These are phyloP conservation scores for Deilephila porcellus DNA, from an alignment of 2,888 invertebrate species.

Conservation along the genomic window DNA sequence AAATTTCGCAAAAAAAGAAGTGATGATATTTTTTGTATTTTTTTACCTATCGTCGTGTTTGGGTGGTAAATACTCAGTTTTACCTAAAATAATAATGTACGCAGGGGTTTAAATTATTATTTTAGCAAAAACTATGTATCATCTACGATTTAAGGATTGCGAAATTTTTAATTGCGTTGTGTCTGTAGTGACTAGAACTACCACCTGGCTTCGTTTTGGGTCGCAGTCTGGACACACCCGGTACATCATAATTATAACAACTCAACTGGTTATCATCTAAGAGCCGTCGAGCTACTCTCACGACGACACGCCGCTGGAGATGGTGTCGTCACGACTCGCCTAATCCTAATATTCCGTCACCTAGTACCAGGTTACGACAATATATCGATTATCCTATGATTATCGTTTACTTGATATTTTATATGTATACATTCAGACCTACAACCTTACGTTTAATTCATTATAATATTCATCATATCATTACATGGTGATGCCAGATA, in stretches of 20 bases:
- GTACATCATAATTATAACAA: conserved; percentile 5
- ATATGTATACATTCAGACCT: conserved; percentile 39
- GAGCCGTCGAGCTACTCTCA: background rate
- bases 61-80: too few relatives aligned
- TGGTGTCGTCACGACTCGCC: conserved; percentile 26
- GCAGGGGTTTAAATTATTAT: too few relatives aligned
- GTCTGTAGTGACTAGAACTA: too few relatives aligned
- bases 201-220: too few relatives aligned
- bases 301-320: background rate
- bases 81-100: too few relatives aligned
- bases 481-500: conserved; percentile 42
- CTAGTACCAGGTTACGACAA: conserved; percentile 47
- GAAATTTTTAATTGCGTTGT: too few relatives aligned
- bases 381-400: conserved; percentile 53
- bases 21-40: too few relatives aligned
- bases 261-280: background rate
- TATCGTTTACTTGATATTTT: conserved; percentile 29
- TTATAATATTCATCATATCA: conserved; percentile 48
- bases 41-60: too few relatives aligned
- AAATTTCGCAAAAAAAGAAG: too few relatives aligned
- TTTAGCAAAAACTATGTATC: too few relatives aligned
- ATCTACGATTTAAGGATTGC: too few relatives aligned
- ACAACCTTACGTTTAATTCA: conserved; percentile 55
- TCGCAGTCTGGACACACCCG: too few relatives aligned
- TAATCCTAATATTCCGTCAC: conserved; percentile 39